These are phyloP conservation scores for Sinotaia quadrata DNA, from an alignment of 2,888 invertebrate genomes.

Conservation along the genomic window DNA sequence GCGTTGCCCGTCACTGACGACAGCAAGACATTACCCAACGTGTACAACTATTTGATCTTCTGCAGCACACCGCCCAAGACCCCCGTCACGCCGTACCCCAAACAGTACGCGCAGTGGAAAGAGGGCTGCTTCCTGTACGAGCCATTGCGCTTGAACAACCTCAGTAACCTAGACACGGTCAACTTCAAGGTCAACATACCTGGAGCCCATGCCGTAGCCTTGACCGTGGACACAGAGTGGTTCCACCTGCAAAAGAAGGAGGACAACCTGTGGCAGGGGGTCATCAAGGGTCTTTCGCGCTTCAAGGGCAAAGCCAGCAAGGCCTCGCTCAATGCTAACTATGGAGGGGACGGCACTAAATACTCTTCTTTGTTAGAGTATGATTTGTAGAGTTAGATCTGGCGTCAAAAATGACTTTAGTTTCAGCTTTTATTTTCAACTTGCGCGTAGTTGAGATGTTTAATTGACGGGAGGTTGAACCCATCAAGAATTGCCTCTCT, in stretches of 20 bases:
- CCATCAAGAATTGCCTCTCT: too few species aligned
- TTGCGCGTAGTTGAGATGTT: too few species aligned
- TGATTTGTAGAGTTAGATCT: conserved; percentile 41
- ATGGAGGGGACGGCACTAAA: conserved; percentile 64
- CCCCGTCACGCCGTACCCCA: conserved; percentile 64
- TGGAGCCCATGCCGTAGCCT: conserved; percentile 66
- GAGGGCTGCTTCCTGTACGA: conserved; percentile 69
- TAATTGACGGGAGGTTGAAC: too few species aligned
- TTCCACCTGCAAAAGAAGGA: conserved; percentile 64
- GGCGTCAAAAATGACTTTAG: too few species aligned
- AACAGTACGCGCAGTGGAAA: conserved; percentile 72
- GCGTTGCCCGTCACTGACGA: conserved; percentile 65
- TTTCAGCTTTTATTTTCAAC: too few species aligned
- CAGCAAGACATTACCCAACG: conserved; percentile 69
- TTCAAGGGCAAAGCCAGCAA: conserved; percentile 58
- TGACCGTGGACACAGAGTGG: conserved; percentile 69
- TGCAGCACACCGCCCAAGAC: conserved; percentile 40
- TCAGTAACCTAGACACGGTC: conserved; percentile 47
- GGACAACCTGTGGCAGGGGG: conserved; percentile 61
- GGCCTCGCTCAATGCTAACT: conserved; percentile 68
- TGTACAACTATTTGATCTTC: conserved; percentile 70
- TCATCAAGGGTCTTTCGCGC: conserved; percentile 50
- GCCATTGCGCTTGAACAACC: conserved; percentile 57
- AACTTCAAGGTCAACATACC: conserved; percentile 63
- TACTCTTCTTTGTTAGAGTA: conserved; percentile 70